Evolutionary conservation across 2,113 vertebrate species (phyloP).

Genomic region (Hipposideros armiger): DNA sequence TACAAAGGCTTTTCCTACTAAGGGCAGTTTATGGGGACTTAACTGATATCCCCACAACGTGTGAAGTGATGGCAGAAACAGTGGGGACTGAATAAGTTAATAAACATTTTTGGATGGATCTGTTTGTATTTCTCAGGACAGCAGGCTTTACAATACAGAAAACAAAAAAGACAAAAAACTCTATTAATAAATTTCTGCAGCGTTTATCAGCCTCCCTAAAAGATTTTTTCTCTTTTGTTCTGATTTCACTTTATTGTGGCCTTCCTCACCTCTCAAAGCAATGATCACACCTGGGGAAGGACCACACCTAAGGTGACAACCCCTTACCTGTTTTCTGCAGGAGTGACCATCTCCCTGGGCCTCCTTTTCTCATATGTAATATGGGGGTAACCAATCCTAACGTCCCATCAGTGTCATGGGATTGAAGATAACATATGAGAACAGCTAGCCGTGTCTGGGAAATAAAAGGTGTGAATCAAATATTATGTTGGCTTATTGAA

Average conservation of each 20-base stretch:
- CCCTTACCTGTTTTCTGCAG: neutral
- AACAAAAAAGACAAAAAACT: neutral
- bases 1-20: neutral
- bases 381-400: neutral
- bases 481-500: neutral
- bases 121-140: conserved; percentile 34
- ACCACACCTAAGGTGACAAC: neutral
- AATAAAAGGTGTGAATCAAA: neutral
- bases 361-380: neutral
- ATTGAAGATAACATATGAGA: neutral
- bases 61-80: neutral
- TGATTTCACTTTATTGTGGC: neutral
- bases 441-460: neutral
- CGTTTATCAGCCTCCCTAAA: neutral
- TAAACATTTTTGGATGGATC: neutral
- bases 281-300: neutral
- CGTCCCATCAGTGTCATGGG: neutral
- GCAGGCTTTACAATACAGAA: neutral
- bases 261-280: neutral
- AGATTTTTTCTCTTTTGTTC: neutral
- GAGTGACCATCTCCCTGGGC: neutral
- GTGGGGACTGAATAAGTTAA: conserved; percentile 37
- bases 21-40: neutral
- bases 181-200: neutral
- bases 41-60: neutral